A percentile compares a stretch with the other conserved stretches of the same genome.
These are phyloP conservation scores for Spea multiplicata DNA, from an alignment of 2,113 vertebrate genomes.

Conservation along the genomic window DNA sequence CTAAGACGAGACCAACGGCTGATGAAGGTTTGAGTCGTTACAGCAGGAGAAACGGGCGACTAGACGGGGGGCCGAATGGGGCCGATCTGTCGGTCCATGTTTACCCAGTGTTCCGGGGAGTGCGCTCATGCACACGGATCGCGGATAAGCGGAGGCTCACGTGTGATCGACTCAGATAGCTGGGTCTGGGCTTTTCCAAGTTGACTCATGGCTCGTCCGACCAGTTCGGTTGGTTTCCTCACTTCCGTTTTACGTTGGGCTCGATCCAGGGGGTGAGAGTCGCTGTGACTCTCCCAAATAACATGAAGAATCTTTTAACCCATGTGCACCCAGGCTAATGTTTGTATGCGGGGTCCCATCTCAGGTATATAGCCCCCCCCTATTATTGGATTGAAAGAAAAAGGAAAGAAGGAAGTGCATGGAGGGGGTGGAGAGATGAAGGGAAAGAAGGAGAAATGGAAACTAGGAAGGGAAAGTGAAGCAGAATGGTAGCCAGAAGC, in stretches of 20 bases:
- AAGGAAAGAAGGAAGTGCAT: not conserved
- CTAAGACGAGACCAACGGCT: too few relatives aligned
- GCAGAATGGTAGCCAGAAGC: not conserved
- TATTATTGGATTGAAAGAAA: not conserved
- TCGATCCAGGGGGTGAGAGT: constrained; percentile 15
- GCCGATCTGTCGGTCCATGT: too few relatives aligned
- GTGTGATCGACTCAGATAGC: not conserved
- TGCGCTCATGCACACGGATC: not conserved
- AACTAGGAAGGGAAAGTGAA: constrained; percentile 23
- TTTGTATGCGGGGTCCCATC: too few relatives aligned
- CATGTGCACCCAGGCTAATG: not conserved
- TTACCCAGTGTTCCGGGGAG: too few relatives aligned
- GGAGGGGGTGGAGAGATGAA: not conserved
- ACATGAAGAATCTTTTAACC: constrained; percentile 13
- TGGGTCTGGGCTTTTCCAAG: constrained; percentile 11
- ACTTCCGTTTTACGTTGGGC: constrained; percentile 23
- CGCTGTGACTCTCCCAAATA: constrained; percentile 27
- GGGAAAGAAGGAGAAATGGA: constrained; percentile 28
- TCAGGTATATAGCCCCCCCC: too few relatives aligned
- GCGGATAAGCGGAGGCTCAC: not conserved
- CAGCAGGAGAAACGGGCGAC: too few relatives aligned
- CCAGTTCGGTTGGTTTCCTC: constrained; percentile 22
- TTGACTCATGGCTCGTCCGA: constrained; percentile 10
- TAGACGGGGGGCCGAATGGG: too few relatives aligned
- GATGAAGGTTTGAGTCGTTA: too few relatives aligned